Percentiles rank a stretch among this genome's conserved stretches.
Evolutionary conservation across 2,113 vertebrate species (phyloP).

Genomic region (Xerus inauris): DNA sequence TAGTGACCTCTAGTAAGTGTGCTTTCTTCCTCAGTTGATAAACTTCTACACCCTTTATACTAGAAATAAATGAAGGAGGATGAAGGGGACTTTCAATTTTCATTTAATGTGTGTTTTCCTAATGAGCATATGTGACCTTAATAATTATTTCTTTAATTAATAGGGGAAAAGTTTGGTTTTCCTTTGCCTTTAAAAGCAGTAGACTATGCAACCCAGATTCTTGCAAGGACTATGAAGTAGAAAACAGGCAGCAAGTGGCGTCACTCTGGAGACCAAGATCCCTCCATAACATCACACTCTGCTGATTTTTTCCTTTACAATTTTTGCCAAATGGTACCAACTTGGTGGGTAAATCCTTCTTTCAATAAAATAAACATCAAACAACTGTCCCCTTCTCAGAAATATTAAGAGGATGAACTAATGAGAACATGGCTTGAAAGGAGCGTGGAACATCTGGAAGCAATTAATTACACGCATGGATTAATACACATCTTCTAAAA

Average conservation of each 20-base stretch:
- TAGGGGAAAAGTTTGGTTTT: background rate
- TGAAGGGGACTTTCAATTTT: background rate
- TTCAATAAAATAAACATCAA: constrained; percentile 51
- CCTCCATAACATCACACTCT: background rate
- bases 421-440: constrained; percentile 28
- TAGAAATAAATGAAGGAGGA: background rate
- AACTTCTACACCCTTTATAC: background rate
- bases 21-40: background rate
- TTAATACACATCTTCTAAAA: constrained; percentile 21
- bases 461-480: constrained; percentile 54
- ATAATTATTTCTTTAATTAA: background rate
- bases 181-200: constrained; percentile 39
- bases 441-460: constrained; percentile 5
- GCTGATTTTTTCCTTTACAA: constrained; percentile 2
- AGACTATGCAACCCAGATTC: background rate
- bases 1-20: background rate
- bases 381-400: background rate
- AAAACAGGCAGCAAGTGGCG: background rate
- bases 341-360: background rate
- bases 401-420: constrained; percentile 37
- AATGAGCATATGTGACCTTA: background rate
- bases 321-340: constrained; percentile 2
- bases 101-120: background rate
- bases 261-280: background rate
- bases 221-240: background rate